Evolutionary conservation across 2,113 vertebrate genomes (phyloP).

Genomic region (Rhea americana): DNA sequence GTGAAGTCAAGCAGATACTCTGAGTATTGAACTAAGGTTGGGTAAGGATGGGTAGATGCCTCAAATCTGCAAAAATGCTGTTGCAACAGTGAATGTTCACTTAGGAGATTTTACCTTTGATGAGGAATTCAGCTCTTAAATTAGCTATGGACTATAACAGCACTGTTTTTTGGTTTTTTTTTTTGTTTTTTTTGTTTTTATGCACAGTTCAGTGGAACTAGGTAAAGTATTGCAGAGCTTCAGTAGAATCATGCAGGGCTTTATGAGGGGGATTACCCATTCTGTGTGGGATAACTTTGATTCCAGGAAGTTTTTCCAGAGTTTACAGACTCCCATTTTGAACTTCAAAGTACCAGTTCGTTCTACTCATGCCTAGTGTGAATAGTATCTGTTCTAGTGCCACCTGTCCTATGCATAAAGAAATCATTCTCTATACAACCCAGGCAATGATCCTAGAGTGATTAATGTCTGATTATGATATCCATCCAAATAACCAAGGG

Average conservation of each 20-base stretch:
- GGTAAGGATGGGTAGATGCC: not conserved
- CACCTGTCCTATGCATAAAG: not conserved
- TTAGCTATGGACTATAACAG: not conserved
- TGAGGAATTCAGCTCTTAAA: slow-evolving; percentile 5
- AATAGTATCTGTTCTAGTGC: not conserved
- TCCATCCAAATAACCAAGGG: not conserved
- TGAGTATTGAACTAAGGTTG: not conserved
- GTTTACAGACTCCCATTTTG: not conserved
- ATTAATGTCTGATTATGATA: not conserved
- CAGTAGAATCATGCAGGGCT: not conserved
- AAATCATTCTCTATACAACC: not conserved
- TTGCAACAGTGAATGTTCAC: not conserved
- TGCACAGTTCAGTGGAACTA: not conserved
- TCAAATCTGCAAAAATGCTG: not conserved
- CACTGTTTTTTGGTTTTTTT: not conserved
- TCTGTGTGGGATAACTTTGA: rapidly evolving
- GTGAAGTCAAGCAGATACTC: not conserved
- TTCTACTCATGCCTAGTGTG: not conserved
- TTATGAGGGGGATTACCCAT: not conserved
- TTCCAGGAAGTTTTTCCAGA: not conserved
- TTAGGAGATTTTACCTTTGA: slow-evolving; percentile 19
- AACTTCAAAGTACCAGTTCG: not conserved
- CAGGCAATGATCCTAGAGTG: not conserved
- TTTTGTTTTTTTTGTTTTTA: not conserved
- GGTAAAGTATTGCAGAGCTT: not conserved